Percentiles rank a stretch among this genome's conserved stretches.
Evolutionary conservation across 2,113 vertebrate genomes (phyloP).

Genomic region (Reinhardtius hippoglossoides): DNA sequence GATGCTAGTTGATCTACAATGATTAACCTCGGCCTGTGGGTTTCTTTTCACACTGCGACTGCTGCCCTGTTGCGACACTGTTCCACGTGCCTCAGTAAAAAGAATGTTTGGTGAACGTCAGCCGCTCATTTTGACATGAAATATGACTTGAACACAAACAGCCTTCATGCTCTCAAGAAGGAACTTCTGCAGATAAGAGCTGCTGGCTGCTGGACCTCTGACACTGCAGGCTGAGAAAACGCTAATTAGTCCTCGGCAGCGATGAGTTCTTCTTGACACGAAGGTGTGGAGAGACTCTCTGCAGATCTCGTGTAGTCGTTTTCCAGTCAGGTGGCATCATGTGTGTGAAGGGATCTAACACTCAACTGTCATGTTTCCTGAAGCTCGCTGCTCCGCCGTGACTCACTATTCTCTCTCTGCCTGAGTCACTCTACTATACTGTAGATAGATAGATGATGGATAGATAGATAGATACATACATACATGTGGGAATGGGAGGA

Average conservation of each 20-base stretch:
- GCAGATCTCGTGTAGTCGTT: constrained; percentile 32
- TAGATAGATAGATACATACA: background rate
- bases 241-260: constrained; percentile 41
- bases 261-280: constrained; percentile 60
- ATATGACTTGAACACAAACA: constrained; percentile 27
- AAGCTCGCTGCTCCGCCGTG: constrained; percentile 36
- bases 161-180: background rate
- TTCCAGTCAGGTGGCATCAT: constrained; percentile 61
- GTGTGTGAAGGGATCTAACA: constrained; percentile 59
- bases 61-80: constrained; percentile 51
- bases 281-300: constrained; percentile 60
- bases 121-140: constrained; percentile 57
- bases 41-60: constrained; percentile 20
- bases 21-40: constrained; percentile 52
- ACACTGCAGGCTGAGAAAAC: constrained; percentile 30
- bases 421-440: background rate
- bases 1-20: constrained; percentile 53
- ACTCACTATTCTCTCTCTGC: constrained; percentile 50
- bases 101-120: constrained; percentile 48
- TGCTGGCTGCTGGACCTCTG: constrained; percentile 45
- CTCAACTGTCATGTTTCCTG: constrained; percentile 61
- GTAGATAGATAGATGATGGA: too few relatives aligned
- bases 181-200: constrained; percentile 28
- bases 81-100: constrained; percentile 8
- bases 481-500: background rate